Percentiles rank a stretch among this genome's conserved stretches.
phyloP scores from a whole-genome alignment of 2,888 invertebrate genomes.

The Pammene aurita region DNA sequence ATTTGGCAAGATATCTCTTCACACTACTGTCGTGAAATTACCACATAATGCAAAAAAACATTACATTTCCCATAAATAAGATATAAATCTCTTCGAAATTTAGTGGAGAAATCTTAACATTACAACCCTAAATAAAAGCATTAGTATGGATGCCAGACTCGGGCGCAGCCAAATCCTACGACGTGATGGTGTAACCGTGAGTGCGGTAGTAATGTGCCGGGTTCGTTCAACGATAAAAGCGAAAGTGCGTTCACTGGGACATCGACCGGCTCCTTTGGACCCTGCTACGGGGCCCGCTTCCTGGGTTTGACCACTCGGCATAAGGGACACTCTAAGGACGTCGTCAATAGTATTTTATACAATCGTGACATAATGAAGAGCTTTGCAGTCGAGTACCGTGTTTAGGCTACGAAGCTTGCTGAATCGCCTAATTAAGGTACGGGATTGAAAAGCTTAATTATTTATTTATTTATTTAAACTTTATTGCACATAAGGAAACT shows the following conservation, averaged over 20 bases:
- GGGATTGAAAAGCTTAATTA: too few relatives aligned
- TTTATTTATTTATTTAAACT: too few relatives aligned
- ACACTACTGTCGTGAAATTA: too few relatives aligned
- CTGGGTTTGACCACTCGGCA: neutral
- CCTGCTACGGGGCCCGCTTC: conserved; percentile 62
- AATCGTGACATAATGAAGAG: too few relatives aligned
- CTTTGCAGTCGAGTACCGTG: too few relatives aligned
- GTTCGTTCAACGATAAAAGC: conserved; percentile 83
- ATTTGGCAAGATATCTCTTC: too few relatives aligned
- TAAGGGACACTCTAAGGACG: neutral
- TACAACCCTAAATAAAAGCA: conserved; percentile 62
- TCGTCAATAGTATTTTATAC: too few relatives aligned
- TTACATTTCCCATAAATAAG: neutral
- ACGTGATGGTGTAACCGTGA: conserved; percentile 18
- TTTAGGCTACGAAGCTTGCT: too few relatives aligned
- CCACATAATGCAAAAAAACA: too few relatives aligned
- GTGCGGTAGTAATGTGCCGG: conserved; percentile 63
- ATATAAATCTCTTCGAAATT: conserved; percentile 40
- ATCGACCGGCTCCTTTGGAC: conserved; percentile 77
- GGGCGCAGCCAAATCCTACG: conserved; percentile 16
- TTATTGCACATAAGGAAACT: too few relatives aligned
- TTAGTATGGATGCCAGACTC: conserved; percentile 10
- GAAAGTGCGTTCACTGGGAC: conserved; percentile 83
- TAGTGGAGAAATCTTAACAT: conserved; percentile 75
- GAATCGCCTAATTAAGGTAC: too few relatives aligned